Percentiles rank a stretch among this genome's conserved stretches.
Conservation (phyloP, 2,113 vertebrate genomes). For the Lepisosteus osseus region DNA sequence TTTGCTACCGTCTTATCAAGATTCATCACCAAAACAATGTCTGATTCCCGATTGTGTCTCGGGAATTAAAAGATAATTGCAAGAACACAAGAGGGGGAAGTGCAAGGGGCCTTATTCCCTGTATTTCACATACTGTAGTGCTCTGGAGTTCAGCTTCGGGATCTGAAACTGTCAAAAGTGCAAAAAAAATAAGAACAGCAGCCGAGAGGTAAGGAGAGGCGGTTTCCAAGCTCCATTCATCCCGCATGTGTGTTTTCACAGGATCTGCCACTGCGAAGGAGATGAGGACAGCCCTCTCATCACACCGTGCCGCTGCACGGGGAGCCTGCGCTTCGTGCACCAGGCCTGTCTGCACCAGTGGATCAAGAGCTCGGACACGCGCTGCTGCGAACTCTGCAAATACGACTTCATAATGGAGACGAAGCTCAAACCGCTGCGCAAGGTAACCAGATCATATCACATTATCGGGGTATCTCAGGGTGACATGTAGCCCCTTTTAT, state of each 20-base stretch:
- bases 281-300: conserved; percentile 91
- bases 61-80: no score
- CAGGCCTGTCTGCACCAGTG: conserved; percentile 95
- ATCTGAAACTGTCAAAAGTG: no score
- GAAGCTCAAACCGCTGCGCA: conserved; percentile 89
- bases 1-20: no score
- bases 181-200: not conserved
- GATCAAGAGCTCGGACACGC: conserved; percentile 96
- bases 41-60: no score
- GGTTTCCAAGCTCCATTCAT: not conserved
- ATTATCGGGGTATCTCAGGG: no score
- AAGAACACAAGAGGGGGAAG: no score
- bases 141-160: no score
- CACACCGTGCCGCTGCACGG: conserved; percentile 90
- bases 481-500: no score
- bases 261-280: conserved; percentile 98
- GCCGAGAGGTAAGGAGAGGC: no score
- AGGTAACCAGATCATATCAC: conserved; percentile 60
- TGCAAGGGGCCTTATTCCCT: no score
- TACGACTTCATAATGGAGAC: conserved; percentile 97
- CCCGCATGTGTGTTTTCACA: conserved; percentile 53
- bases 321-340: conserved; percentile 90
- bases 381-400: conserved; percentile 97
- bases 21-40: no score
- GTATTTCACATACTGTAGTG: no score